Evolutionary conservation across 2,888 invertebrate genomes (phyloP), one percentile per base, ranked within the genome.

Genomic region (Aquatica leii): DNA sequence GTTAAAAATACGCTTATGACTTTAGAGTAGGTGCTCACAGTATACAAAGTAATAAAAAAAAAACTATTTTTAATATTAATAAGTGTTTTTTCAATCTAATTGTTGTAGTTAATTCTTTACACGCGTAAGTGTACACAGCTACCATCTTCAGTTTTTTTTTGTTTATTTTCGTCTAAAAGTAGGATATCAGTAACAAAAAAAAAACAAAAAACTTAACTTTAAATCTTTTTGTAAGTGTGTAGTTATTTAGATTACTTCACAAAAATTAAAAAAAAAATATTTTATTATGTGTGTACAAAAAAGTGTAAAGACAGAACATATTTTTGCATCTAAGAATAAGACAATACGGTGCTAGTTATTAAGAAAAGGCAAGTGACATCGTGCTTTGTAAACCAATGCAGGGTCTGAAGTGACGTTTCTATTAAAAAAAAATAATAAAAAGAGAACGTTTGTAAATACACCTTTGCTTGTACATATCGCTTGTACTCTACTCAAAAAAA

Each of bases 281-380:
- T 69, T 69, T 69, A 65, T 65, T 58, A 59, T 63, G 60, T 62
- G 59, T 61, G 59, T 61, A 62, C 59, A 65, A 58, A 57, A n/a
- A 58, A 65, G 65, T 65, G 61, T 65, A 59, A 62, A 65, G 65
- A 62, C 61, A 65, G 65, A 61, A 65, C 55, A 59, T 67, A 66
- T 69, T 69, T 69, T 68, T 64, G 59, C 64, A 64, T 62, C 62
- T 69, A 64, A 63, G 55, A 66, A 62, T 69, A 69, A 67, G 67
- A 69, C 66, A 66, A 66, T 66, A 67, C 55, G 69, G 67, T 67
- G 67, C 67, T 68, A 68, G 66, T 53, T 49, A 58, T 67, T 60
- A 67, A 65, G 60, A 56, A 62, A 67, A 65, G 63, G 59, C 64
- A 64, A 64, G 61, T 61, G 62, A 65, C 64, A 67, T 65, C 60